Percentiles rank a stretch among this genome's conserved stretches.
Conservation (phyloP, 1,140 invertebrate species). For the Rhyacophila brunnea region DNA sequence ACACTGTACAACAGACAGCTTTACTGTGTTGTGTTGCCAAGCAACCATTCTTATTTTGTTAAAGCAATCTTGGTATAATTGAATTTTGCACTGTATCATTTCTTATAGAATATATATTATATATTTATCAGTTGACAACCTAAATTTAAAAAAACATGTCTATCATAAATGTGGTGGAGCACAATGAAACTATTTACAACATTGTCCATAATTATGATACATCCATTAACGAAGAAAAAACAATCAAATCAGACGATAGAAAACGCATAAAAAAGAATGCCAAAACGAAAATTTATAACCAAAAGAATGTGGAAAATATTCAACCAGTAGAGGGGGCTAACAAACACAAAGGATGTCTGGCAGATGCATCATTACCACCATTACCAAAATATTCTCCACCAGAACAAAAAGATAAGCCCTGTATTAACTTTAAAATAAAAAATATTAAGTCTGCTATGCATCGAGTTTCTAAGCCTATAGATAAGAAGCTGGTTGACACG, state of each 20-base stretch:
- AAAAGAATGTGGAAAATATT: neutral
- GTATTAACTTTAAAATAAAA: constrained; percentile 8
- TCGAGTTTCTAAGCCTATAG: constrained; percentile 1
- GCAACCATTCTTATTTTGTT: too few relatives aligned
- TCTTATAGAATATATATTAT: too few relatives aligned
- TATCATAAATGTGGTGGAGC: constrained; percentile 3
- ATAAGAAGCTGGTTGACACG: constrained; percentile 13
- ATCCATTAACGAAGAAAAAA: too few relatives aligned
- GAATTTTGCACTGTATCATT: too few relatives aligned
- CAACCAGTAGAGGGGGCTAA: neutral
- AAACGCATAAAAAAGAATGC: neutral
- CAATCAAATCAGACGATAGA: neutral
- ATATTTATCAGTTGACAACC: too few relatives aligned
- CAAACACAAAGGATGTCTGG: neutral
- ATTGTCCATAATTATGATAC: constrained; percentile 7
- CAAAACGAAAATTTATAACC: neutral
- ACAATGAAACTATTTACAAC: constrained; percentile 21
- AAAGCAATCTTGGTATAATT: too few relatives aligned
- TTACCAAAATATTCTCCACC: neutral
- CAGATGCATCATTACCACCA: neutral
- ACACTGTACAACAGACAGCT: too few relatives aligned
- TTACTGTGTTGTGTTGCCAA: too few relatives aligned
- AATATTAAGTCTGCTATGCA: constrained; percentile 19
- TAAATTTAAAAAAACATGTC: constrained; percentile 18
- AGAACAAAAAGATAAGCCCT: neutral